A percentile compares a stretch with the other conserved stretches of the same genome.
Evolutionary conservation across 2,888 invertebrate genomes (phyloP).

Genomic region (Leuctra nigra): DNA sequence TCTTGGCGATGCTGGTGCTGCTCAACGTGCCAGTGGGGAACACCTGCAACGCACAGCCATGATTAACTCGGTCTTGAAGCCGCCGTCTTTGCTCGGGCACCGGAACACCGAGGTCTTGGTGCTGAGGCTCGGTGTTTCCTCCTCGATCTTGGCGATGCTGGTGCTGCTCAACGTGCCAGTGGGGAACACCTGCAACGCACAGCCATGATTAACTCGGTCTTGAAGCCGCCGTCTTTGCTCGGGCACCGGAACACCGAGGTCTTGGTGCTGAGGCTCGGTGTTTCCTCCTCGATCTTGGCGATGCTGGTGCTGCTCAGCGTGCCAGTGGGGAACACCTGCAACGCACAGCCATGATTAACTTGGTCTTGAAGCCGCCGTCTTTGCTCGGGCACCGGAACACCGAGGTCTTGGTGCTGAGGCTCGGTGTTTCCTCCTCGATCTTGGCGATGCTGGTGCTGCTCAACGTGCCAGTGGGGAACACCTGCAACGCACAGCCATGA

Average conservation of each 20-base stretch:
- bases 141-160: slow-evolving; percentile 7
- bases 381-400: too few species aligned
- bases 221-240: background rate
- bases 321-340: slow-evolving; percentile 4
- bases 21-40: slow-evolving; percentile 1
- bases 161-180: slow-evolving; percentile 1
- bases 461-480: too few species aligned
- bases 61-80: background rate
- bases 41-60: slow-evolving; percentile 12
- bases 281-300: slow-evolving; percentile 8
- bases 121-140: background rate
- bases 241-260: background rate
- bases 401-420: too few species aligned
- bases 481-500: too few species aligned
- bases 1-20: slow-evolving; percentile 10
- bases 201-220: background rate
- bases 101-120: background rate
- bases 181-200: slow-evolving; percentile 16
- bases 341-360: too few species aligned
- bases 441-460: too few species aligned
- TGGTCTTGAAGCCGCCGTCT: too few species aligned
- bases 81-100: background rate
- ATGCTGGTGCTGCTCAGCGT: slow-evolving; percentile 7
- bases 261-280: background rate
- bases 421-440: too few species aligned